Evolutionary conservation across 2,113 vertebrate species (phyloP).

Genomic region (Alces alces): DNA sequence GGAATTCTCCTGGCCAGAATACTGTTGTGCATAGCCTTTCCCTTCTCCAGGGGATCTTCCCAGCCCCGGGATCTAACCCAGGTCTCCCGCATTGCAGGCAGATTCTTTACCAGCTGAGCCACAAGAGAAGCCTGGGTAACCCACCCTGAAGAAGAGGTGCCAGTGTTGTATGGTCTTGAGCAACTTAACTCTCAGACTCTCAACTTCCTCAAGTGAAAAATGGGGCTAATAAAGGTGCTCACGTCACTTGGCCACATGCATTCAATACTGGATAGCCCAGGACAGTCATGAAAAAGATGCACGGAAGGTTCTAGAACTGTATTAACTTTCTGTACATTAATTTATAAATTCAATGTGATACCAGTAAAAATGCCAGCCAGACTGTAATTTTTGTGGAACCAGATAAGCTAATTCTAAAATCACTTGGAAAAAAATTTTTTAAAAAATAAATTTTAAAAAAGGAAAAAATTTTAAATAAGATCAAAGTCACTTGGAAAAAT

Average conservation of each 20-base stretch:
- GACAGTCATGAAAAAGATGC: not conserved
- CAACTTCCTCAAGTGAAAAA: not conserved
- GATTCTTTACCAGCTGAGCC: not conserved
- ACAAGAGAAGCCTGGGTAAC: not conserved
- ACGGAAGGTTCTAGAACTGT: not conserved
- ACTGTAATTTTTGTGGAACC: not conserved
- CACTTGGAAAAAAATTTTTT: not conserved
- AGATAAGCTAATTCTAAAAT: not conserved
- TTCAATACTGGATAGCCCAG: not conserved
- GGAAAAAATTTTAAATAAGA: not conserved
- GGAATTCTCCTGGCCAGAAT: not conserved
- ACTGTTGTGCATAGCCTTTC: not conserved
- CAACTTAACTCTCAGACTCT: not conserved
- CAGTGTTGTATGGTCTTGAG: not conserved
- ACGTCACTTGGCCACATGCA: accelerated
- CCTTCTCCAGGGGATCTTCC: not conserved
- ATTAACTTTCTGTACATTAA: not conserved
- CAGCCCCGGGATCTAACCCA: not conserved
- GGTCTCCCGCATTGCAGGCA: not conserved
- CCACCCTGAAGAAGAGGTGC: not conserved
- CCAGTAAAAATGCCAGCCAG: not conserved
- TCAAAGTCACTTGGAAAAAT: not conserved
- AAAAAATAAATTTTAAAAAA: not conserved
- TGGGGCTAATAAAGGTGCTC: too few relatives aligned
- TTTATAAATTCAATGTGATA: not conserved